Base-by-base conservation (phyloP, 2,888 invertebrate species). In the Listrodromus nycthemerus region DNA sequence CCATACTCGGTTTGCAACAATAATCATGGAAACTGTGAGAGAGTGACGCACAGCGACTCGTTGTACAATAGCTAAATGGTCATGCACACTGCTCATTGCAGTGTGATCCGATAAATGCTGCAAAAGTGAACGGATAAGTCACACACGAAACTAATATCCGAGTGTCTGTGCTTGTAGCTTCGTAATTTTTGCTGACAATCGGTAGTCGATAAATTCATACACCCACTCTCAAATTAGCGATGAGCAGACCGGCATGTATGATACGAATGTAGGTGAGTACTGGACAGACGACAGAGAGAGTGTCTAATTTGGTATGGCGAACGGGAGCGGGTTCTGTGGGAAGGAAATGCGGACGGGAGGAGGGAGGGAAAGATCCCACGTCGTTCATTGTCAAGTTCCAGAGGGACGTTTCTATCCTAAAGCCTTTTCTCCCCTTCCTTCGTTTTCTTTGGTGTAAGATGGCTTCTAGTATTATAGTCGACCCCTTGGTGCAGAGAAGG, bases 381-480 rank as follows among this genome's bases (percentile, higher is more conserved):
- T 74, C 69, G 75, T 69, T 75, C 70, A 76, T 81, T 81, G 75
- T 45, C 45, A 81, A 70, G n/a, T 24, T 55, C 81, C 76, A 21
- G 52, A 63, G 81, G 75, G 75, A 81, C 50, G 75, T 27, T 50
- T 63, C 41, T 73, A 79, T 79, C 37, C 70, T 50, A 63, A 41
- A 70, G 55, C 70, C 70, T 16, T 19, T 37, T 41, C 63, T 24
- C 45, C 63, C 19, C 41, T 63, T 80, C 27, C 27, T 69, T 33
- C 48, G 0, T 6, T 61, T 50, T 30, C 24, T 13, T 70, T 33
- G 33, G 13, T 37, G n/a, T 45, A 61, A 27, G 58, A 27, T 61
- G 30, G 58, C 19, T 67, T 50, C 41, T 67, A 41, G 70, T 71
- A 55, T 24, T 61, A 41, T 74, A 7, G 27, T 37, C 55, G 1